Conservation (phyloP, 2,113 vertebrate genomes). For the Onychostoma macrolepis region DNA sequence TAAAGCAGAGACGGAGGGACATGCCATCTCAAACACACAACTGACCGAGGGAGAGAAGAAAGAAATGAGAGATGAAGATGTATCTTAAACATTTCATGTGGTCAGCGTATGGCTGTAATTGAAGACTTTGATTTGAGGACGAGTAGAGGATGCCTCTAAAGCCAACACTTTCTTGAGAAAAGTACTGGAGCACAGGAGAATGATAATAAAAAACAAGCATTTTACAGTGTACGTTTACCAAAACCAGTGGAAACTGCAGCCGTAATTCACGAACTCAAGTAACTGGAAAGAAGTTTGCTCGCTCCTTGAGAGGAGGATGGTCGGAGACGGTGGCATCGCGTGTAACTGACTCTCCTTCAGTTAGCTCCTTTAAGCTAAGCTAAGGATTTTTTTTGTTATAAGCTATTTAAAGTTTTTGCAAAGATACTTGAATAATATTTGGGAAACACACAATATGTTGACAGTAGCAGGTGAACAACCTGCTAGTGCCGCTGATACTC, state of each 20-base stretch:
- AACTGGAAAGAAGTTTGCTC: constrained; percentile 72
- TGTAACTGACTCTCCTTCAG: constrained; percentile 59
- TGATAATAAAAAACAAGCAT: constrained; percentile 14
- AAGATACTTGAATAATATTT: constrained; percentile 80
- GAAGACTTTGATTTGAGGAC: constrained; percentile 2
- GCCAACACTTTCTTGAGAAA: not conserved
- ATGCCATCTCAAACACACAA: constrained; percentile 60
- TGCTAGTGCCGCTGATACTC: constrained; percentile 69
- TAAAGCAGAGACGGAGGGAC: constrained; percentile 66
- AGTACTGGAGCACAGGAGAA: constrained; percentile 19
- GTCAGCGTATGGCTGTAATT: not conserved
- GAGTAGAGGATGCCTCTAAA: constrained; percentile 18
- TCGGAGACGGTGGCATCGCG: constrained; percentile 56
- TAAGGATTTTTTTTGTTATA: constrained; percentile 75
- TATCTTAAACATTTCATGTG: not conserved
- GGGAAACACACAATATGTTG: constrained; percentile 61
- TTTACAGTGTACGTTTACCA: constrained; percentile 54
- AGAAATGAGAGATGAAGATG: constrained; percentile 53
- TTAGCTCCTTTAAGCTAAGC: constrained; percentile 63
- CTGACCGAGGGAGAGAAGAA: constrained; percentile 56
- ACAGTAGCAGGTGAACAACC: constrained; percentile 63
- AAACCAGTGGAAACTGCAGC: constrained; percentile 62
- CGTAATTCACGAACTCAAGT: constrained; percentile 62
- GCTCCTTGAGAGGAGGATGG: constrained; percentile 49
- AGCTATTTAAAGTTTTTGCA: constrained; percentile 74